These are phyloP conservation scores for Mobula hypostoma DNA, from an alignment of 2,113 vertebrate species.

Conservation along the genomic window DNA sequence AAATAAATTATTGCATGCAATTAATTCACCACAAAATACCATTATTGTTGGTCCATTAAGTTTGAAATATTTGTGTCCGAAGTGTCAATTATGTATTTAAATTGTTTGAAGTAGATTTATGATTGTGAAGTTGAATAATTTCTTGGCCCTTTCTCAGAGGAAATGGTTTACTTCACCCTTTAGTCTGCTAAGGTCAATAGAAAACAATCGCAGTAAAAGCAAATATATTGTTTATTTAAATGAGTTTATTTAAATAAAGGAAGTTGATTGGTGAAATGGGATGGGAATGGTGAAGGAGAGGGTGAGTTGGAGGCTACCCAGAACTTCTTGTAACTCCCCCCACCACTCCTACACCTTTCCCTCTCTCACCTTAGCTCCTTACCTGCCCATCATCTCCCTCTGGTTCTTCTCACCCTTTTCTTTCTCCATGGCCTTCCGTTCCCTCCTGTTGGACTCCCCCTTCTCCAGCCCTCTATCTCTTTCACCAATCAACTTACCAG, in stretches of 20 bases:
- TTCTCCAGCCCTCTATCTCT: too few relatives aligned
- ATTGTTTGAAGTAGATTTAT: not conserved
- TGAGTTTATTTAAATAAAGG: not conserved
- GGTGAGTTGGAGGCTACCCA: too few relatives aligned
- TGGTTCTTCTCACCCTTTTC: too few relatives aligned
- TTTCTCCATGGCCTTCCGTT: too few relatives aligned
- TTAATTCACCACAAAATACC: constrained; percentile 30
- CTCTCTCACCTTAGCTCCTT: too few relatives aligned
- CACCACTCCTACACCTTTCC: too few relatives aligned
- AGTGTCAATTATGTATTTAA: not conserved
- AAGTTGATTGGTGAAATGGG: too few relatives aligned
- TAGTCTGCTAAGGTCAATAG: not conserved
- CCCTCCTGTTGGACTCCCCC: too few relatives aligned
- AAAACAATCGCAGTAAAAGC: not conserved
- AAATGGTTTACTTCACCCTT: not conserved
- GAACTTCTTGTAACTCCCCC: too few relatives aligned
- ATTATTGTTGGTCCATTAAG: constrained; percentile 33
- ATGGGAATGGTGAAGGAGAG: not conserved
- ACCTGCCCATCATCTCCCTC: too few relatives aligned
- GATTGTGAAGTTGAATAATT: constrained; percentile 9
- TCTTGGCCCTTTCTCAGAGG: not conserved
- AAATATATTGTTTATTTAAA: not conserved
- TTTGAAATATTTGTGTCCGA: constrained; percentile 16
- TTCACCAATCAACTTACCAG: too few relatives aligned
- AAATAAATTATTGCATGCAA: constrained; percentile 26